phyloP scores from a whole-genome alignment of 2,113 vertebrate species.

The Sinocyclocheilus anophthalmus region DNA sequence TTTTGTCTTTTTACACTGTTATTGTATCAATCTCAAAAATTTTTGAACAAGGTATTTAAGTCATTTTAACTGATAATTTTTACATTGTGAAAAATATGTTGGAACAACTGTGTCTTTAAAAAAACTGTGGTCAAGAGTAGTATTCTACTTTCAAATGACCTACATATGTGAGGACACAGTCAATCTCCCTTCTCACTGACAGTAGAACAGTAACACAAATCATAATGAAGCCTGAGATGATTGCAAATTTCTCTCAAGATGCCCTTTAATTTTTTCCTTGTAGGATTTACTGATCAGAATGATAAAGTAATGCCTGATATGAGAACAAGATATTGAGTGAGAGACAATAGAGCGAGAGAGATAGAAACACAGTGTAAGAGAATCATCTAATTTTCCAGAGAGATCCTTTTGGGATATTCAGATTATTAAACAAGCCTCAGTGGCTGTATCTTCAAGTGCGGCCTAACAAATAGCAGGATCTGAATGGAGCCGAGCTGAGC shows the following conservation, averaged over 20 bases:
- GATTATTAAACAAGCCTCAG: slow-evolving; percentile 83
- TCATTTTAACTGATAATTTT: background rate
- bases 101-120: background rate
- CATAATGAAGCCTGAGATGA: slow-evolving; percentile 6
- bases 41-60: too few relatives aligned
- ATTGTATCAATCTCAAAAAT: too few relatives aligned
- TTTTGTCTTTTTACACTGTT: too few relatives aligned
- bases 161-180: background rate
- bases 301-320: slow-evolving; percentile 1
- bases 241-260: slow-evolving; percentile 30
- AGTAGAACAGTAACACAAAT: slow-evolving; percentile 14
- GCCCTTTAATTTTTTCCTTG: slow-evolving; percentile 19
- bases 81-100: background rate
- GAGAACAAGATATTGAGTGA: slow-evolving; percentile 38
- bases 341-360: slow-evolving; percentile 20
- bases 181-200: background rate
- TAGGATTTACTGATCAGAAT: slow-evolving; percentile 39
- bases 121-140: background rate
- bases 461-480: slow-evolving; percentile 71
- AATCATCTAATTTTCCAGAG: slow-evolving; percentile 77
- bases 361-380: slow-evolving; percentile 50
- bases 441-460: slow-evolving; percentile 76
- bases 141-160: background rate
- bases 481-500: slow-evolving; percentile 48
- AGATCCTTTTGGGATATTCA: slow-evolving; percentile 80